Percentiles rank a stretch among this genome's conserved stretches.
phyloP scores from a whole-genome alignment of 1,140 invertebrate genomes.

The Drosophila sp. region DNA sequence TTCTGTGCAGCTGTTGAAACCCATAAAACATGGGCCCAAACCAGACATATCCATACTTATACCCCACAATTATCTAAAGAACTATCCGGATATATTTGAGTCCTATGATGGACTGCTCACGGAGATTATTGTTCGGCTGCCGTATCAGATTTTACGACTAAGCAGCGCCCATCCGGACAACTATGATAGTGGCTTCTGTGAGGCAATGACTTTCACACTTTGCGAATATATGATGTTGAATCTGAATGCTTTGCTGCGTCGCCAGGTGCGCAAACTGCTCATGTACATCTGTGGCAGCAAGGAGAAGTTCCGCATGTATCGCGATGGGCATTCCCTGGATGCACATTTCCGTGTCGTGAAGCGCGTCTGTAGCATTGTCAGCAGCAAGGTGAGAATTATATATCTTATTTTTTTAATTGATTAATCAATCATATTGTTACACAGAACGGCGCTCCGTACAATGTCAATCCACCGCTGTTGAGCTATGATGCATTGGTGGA shows the following conservation, averaged over 20 bases:
- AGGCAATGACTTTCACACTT: slow-evolving; percentile 92
- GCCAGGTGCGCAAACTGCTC: slow-evolving; percentile 95
- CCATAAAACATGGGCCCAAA: slow-evolving; percentile 91
- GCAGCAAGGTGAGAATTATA: slow-evolving; percentile 81
- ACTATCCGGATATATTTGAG: slow-evolving; percentile 97
- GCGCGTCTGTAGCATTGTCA: slow-evolving; percentile 81
- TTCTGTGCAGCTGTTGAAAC: slow-evolving; percentile 87
- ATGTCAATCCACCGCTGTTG: slow-evolving; percentile 86
- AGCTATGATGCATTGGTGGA: slow-evolving; percentile 96
- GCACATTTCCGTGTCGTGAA: slow-evolving; percentile 90
- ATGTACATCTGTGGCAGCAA: slow-evolving; percentile 97
- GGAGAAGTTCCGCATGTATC: slow-evolving; percentile 96
- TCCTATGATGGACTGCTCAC: slow-evolving; percentile 96
- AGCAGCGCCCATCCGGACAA: slow-evolving; percentile 85
- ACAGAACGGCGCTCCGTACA: slow-evolving; percentile 78
- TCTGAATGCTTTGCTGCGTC: slow-evolving; percentile 90
- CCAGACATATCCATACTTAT: slow-evolving; percentile 99
- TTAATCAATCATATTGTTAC: neutral
- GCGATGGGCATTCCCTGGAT: slow-evolving; percentile 95
- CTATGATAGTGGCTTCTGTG: slow-evolving; percentile 90
- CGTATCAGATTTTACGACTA: slow-evolving; percentile 96
- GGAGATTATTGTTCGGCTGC: slow-evolving; percentile 96
- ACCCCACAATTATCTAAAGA: slow-evolving; percentile 95
- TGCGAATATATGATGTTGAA: slow-evolving; percentile 99
- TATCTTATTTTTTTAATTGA: neutral